phyloP scores from a whole-genome alignment of 2,888 invertebrate genomes.

The Pristionchus entomophagus region DNA sequence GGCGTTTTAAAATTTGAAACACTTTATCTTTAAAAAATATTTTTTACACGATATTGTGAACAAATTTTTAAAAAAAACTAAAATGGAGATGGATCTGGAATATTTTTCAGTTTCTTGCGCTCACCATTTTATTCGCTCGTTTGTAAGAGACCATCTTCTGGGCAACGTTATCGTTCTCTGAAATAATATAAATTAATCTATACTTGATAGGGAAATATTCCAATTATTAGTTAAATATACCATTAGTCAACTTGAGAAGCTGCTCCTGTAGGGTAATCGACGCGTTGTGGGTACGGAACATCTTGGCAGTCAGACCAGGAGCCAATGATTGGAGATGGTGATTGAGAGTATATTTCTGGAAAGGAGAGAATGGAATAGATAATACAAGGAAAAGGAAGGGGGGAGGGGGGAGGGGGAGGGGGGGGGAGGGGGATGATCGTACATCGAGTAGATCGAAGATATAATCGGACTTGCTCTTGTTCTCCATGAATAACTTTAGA shows the following conservation, averaged over 20 bases:
- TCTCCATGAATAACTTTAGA: constrained; percentile 95
- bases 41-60: not conserved
- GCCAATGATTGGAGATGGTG: constrained; percentile 97
- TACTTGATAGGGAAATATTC: not conserved
- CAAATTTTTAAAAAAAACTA: not conserved
- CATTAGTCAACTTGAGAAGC: constrained; percentile 90
- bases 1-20: too few species aligned
- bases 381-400: not conserved
- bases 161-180: constrained; percentile 78
- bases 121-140: constrained; percentile 90
- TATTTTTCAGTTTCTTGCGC: too few species aligned
- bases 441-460: constrained; percentile 95
- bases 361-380: constrained; percentile 48
- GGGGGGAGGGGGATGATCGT: constrained; percentile 72
- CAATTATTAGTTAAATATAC: constrained; percentile 55
- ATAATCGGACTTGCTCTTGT: constrained; percentile 94
- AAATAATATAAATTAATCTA: constrained; percentile 58
- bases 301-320: constrained; percentile 98
- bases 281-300: constrained; percentile 99
- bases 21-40: too few species aligned
- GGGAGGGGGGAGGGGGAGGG: too few species aligned
- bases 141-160: constrained; percentile 90
- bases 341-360: constrained; percentile 90
- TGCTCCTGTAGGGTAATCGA: constrained; percentile 98
- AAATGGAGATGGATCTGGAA: too few species aligned